Base-by-base conservation (phyloP, 1,140 invertebrate species). In the Delia radicum region DNA sequence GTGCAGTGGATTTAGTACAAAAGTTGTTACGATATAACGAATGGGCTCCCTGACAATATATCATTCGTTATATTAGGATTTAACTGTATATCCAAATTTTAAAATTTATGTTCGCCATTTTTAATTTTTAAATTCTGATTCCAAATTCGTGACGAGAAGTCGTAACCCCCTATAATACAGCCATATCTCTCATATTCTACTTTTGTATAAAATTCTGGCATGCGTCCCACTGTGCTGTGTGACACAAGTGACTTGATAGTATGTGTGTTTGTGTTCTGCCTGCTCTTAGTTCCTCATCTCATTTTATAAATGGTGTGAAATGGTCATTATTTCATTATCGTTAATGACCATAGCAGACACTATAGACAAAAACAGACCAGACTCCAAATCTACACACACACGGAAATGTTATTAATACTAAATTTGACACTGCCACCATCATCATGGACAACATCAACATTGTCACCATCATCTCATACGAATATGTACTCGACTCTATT, bases 261-360 rank as follows among this genome's bases (percentile, higher is more conserved):
- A 13, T 65, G 26, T 3, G 27, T 67, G 15, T 31, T 5, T 67
- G 63, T n/a, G 3, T 67, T 18, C n/a, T n/a, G n/a, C n/a, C n/a
- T n/a, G n/a, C n/a, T n/a, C 18, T 21, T 21, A 21, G n/a, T 55
- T 21, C 48, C 48, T 24, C 48, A 24, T 55, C 48, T 55, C 48
- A 7, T 55, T 21, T 18, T 13, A 3, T 67, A 67, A 67, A 67
- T 67, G 63, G 63, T 67, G 63, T 67, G 63, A 29, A 67, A 67
- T 67, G 63, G 63, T 67, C 63, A 67, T 67, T 67, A 67, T 67
- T 67, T 67, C 63, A 67, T 67, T 67, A 67, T 67, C 61, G 61
- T 27, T 63, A 63, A 63, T 63, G 26, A 26, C 13, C n/a, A 15
- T 15, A 10, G 12, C n/a, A 42, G 37, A 42, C 37, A 1, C 37